Evolutionary conservation across 2,888 invertebrate species (phyloP).

Genomic region (Dorcus hopei): DNA sequence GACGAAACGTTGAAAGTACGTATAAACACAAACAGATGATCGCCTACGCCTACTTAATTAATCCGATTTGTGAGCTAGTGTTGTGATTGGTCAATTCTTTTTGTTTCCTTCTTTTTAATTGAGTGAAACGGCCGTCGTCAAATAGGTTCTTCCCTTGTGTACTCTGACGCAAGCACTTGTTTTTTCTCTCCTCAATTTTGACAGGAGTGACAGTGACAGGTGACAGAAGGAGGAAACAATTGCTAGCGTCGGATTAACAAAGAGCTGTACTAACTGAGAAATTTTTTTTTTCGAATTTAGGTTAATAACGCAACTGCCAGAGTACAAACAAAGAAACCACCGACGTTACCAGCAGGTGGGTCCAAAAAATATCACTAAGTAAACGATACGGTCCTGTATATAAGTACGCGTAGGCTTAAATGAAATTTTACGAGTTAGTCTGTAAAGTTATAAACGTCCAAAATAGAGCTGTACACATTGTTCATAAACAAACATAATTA

Average conservation of each 20-base stretch:
- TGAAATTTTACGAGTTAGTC: background rate
- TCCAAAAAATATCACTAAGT: slow-evolving; percentile 14
- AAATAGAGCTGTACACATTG: no score
- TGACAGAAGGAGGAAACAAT: slow-evolving; percentile 27
- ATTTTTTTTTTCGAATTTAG: slow-evolving; percentile 54
- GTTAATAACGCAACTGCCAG: slow-evolving; percentile 99
- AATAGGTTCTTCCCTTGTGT: background rate
- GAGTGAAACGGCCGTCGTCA: no score
- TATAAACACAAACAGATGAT: no score
- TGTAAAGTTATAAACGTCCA: no score
- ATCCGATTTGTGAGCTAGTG: no score
- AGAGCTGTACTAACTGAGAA: slow-evolving; percentile 27
- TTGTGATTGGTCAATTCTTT: no score
- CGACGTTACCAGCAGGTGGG: slow-evolving; percentile 88
- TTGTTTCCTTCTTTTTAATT: no score
- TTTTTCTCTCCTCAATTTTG: background rate
- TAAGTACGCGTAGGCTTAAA: background rate
- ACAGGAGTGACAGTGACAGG: background rate
- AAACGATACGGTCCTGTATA: background rate
- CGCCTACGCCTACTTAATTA: no score
- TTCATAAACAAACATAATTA: no score
- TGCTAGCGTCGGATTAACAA: slow-evolving; percentile 37
- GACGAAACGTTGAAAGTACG: no score
- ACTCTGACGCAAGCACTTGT: slow-evolving; percentile 15
- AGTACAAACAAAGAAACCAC: slow-evolving; percentile 98